Evolutionary conservation across 1,140 invertebrate genomes (phyloP).

Genomic region (Nixonia krombeini): DNA sequence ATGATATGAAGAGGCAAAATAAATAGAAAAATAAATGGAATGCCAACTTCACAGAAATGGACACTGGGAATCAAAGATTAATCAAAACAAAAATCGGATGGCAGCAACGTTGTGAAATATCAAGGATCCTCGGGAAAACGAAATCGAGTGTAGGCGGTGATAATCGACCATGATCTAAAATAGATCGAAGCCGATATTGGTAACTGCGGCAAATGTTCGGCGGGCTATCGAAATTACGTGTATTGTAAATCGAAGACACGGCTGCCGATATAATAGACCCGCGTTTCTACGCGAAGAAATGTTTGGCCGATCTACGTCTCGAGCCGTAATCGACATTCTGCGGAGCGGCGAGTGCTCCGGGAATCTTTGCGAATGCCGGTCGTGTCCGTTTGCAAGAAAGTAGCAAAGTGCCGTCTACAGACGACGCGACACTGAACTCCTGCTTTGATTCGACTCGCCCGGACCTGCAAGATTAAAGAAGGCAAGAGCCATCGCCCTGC

Average conservation of each 20-base stretch:
- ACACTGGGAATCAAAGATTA: no score
- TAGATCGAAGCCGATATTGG: no score
- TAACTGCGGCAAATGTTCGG: no score
- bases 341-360: constrained; percentile 16
- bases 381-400: constrained; percentile 23
- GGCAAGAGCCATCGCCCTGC: constrained; percentile 11
- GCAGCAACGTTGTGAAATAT: no score
- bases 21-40: not conserved
- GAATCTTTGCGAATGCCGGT: constrained; percentile 30
- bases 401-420: constrained; percentile 9
- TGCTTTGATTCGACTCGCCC: constrained; percentile 11
- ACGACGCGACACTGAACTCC: constrained; percentile 24
- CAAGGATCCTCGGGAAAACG: no score
- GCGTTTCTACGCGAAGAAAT: constrained; percentile 13
- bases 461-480: constrained; percentile 29
- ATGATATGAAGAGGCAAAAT: not conserved
- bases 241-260: not conserved
- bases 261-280: constrained; percentile 29
- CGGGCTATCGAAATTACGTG: no score
- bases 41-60: no score
- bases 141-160: no score
- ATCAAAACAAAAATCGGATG: no score
- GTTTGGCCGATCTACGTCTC: constrained; percentile 23
- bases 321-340: constrained; percentile 35
- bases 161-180: no score